Evolutionary conservation across 2,113 vertebrate species (phyloP).

Genomic region (Rutilus rutilus): DNA sequence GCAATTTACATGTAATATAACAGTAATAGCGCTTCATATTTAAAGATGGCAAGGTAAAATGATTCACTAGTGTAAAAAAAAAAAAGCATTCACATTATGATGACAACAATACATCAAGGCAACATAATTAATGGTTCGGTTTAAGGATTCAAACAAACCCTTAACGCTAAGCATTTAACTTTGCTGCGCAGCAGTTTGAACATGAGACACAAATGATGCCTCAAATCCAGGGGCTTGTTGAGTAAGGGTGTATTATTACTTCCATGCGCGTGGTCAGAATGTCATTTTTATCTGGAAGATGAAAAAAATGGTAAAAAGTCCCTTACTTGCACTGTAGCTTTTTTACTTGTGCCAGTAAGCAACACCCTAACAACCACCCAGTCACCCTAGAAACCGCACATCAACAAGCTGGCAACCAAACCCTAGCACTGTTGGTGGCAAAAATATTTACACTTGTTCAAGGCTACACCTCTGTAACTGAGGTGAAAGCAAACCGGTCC

Average conservation of each 20-base stretch:
- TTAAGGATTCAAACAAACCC: background rate
- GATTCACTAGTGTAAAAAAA: background rate
- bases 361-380: background rate
- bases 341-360: background rate
- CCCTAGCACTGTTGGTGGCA: too few species aligned
- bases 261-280: background rate
- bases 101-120: background rate
- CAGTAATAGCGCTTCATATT: slow-evolving; percentile 11
- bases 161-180: background rate
- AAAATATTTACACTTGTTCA: background rate
- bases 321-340: background rate
- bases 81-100: background rate
- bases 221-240: background rate
- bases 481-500: background rate
- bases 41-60: background rate
- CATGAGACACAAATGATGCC: background rate
- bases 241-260: background rate
- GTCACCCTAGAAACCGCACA: background rate
- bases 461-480: background rate
- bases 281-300: background rate
- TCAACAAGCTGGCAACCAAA: too few species aligned
- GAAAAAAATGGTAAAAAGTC: background rate
- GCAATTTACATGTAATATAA: background rate
- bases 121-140: background rate
- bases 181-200: background rate